Percentiles rank a stretch among this genome's conserved stretches.
Conservation (phyloP, 2,797 vertebrate genomes). For the Aplochiton taeniatus region DNA sequence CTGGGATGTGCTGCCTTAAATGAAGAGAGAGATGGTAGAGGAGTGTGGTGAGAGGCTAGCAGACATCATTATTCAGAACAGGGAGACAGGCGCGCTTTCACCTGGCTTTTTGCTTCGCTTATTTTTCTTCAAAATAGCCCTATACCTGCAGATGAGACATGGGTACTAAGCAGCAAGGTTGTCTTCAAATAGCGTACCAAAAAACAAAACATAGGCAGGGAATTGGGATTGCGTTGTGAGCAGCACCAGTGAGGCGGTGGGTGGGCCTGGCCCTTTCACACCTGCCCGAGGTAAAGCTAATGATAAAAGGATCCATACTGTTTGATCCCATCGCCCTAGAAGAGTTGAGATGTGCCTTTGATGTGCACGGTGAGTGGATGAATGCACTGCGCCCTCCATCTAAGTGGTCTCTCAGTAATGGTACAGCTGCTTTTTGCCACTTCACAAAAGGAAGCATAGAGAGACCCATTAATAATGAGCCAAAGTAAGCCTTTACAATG, state of each 20-base stretch:
- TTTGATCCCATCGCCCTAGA: too few relatives aligned
- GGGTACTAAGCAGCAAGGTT: too few relatives aligned
- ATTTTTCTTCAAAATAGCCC: background rate
- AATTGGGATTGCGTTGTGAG: background rate
- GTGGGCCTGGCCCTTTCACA: background rate
- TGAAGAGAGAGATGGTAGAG: too few relatives aligned
- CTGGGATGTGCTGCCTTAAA: too few relatives aligned
- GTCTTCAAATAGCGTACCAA: too few relatives aligned
- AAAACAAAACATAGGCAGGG: too few relatives aligned
- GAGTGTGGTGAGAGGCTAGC: too few relatives aligned
- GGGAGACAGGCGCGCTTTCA: too few relatives aligned
- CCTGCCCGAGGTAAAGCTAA: background rate
- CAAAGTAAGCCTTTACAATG: constrained; percentile 7
- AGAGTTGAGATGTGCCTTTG: background rate
- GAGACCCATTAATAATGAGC: background rate
- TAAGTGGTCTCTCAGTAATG: background rate
- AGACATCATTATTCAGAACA: too few relatives aligned
- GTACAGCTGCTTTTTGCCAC: background rate
- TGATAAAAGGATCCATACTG: background rate
- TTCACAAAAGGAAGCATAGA: constrained; percentile 6
- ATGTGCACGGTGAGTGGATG: background rate
- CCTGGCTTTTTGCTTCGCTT: too few relatives aligned
- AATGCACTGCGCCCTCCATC: background rate
- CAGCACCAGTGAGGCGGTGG: background rate
- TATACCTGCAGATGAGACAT: background rate